Evolutionary conservation across 2,113 vertebrate species (phyloP).

Genomic region (Uria lomvia): DNA sequence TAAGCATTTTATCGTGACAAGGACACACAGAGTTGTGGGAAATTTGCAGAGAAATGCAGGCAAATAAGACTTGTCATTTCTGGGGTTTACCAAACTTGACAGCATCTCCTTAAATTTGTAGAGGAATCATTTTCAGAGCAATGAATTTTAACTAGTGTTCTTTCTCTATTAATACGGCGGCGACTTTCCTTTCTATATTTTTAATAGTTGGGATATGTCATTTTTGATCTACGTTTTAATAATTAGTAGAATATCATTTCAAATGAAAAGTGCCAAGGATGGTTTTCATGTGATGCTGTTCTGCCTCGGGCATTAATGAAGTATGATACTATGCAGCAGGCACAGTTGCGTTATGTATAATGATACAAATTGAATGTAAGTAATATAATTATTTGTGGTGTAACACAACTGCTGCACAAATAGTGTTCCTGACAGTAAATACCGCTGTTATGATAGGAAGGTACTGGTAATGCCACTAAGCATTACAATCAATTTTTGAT

Average conservation of each 20-base stretch:
- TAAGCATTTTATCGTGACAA: background rate
- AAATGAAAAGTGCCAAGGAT: slow-evolving; percentile 53
- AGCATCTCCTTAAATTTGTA: background rate
- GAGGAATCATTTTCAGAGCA: background rate
- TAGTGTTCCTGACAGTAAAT: slow-evolving; percentile 67
- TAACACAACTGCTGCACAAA: slow-evolving; percentile 54
- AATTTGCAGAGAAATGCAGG: background rate
- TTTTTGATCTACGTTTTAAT: slow-evolving; percentile 35
- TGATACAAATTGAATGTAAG: slow-evolving; percentile 48
- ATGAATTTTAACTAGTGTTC: background rate
- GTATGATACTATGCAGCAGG: slow-evolving; percentile 20
- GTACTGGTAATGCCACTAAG: slow-evolving; percentile 55
- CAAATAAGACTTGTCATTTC: background rate
- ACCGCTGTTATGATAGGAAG: slow-evolving; percentile 52
- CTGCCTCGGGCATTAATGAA: slow-evolving; percentile 36
- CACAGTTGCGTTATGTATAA: slow-evolving; percentile 20
- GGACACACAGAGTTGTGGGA: background rate
- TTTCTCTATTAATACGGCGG: background rate
- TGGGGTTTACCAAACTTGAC: background rate
- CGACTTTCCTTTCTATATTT: background rate
- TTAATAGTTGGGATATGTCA: background rate
- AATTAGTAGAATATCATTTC: slow-evolving; percentile 46
- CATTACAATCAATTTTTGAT: slow-evolving; percentile 65
- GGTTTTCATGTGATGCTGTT: slow-evolving; percentile 51
- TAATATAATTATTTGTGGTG: slow-evolving; percentile 42